Percentiles rank a stretch among this genome's conserved stretches.
phyloP scores from a whole-genome alignment of 2,113 vertebrate genomes.

The Gulo gulo region DNA sequence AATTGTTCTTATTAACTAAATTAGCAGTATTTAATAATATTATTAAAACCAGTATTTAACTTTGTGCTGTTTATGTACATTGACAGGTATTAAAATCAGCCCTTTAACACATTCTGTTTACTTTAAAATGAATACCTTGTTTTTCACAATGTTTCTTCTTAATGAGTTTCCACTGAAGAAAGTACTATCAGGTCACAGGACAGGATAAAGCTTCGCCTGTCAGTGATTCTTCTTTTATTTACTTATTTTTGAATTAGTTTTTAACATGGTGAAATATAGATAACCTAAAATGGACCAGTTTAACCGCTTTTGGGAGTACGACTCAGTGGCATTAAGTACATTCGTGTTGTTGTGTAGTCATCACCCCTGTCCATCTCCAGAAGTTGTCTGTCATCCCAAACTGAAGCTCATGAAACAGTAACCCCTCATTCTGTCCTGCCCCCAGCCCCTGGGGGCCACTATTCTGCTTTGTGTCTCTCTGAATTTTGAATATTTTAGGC shows the following conservation, averaged over 20 bases:
- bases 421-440: not conserved
- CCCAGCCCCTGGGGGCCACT: not conserved
- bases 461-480: not conserved
- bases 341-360: not conserved
- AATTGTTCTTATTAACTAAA: not conserved
- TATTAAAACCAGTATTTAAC: no score
- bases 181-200: not conserved
- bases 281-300: not conserved
- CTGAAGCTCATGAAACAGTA: not conserved
- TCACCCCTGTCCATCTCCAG: not conserved
- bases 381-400: not conserved
- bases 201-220: not conserved
- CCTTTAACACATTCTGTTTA: not conserved
- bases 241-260: constrained; percentile 10
- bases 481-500: not conserved
- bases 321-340: not conserved
- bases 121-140: not conserved
- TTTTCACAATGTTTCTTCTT: not conserved
- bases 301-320: not conserved
- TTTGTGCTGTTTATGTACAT: not conserved
- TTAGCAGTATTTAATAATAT: no score
- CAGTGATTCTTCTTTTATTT: not conserved
- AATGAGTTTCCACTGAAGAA: not conserved
- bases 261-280: not conserved
- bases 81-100: not conserved